Evolutionary conservation across 2,797 vertebrate genomes (phyloP).

Genomic region (Diplodus puntazzo): DNA sequence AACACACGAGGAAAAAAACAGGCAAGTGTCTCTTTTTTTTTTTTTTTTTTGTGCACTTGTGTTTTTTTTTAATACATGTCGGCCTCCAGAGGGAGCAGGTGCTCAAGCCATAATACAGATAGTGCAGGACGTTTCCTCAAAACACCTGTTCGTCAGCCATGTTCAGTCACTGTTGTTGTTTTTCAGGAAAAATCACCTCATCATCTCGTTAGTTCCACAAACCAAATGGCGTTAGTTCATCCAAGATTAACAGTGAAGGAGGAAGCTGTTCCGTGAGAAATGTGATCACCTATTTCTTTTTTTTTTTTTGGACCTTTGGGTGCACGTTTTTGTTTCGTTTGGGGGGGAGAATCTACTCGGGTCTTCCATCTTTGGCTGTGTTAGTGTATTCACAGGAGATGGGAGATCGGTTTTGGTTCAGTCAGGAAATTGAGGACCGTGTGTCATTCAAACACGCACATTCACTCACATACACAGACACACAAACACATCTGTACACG

Average conservation of each 20-base stretch:
- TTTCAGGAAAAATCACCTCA: conserved; percentile 23
- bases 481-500: conserved; percentile 33
- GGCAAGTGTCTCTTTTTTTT: conserved; percentile 27
- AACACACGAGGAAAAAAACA: conserved; percentile 25
- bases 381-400: conserved; percentile 58
- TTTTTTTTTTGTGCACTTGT: conserved; percentile 19
- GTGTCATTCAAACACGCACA: conserved; percentile 23
- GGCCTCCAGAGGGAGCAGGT: conserved; percentile 13
- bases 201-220: conserved; percentile 38
- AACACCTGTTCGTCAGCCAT: conserved; percentile 33
- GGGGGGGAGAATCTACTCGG: conserved; percentile 28
- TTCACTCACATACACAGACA: conserved; percentile 25
- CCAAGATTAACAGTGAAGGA: conserved; percentile 22
- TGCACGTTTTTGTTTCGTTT: neutral
- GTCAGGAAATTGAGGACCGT: conserved; percentile 62
- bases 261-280: conserved; percentile 10
- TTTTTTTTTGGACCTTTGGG: conserved; percentile 6
- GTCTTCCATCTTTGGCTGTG: conserved; percentile 60
- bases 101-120: conserved; percentile 30
- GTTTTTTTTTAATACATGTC: conserved; percentile 6
- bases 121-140: conserved; percentile 55
- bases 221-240: conserved; percentile 37
- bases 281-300: neutral
- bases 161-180: conserved; percentile 45
- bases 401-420: conserved; percentile 71